A percentile compares a stretch with the other conserved stretches of the same genome.
Evolutionary conservation across 2,113 vertebrate species (phyloP).

Genomic region (Lasiurus cinereus): DNA sequence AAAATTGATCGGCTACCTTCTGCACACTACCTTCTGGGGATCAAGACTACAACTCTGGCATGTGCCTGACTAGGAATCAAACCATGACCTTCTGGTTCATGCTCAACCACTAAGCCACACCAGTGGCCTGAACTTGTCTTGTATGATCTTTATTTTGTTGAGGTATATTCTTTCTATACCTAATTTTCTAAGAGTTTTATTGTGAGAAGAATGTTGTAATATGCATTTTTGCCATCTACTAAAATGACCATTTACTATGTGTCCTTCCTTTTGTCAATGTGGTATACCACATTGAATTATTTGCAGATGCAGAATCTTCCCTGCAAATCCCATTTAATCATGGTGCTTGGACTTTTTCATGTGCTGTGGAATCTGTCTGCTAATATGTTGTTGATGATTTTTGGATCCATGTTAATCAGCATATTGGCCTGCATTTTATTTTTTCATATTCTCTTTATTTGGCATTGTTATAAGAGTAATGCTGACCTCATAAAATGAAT

Average conservation of each 20-base stretch:
- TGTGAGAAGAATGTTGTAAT: background rate
- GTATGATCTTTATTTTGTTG: background rate
- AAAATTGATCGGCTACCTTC: no score
- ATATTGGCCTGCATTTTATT: background rate
- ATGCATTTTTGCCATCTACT: background rate
- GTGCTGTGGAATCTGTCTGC: background rate
- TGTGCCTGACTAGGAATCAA: no score
- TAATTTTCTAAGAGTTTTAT: background rate
- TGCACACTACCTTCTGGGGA: no score
- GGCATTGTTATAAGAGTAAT: background rate
- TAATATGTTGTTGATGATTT: background rate
- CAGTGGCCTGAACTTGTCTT: background rate
- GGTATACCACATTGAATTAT: background rate
- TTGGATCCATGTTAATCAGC: background rate
- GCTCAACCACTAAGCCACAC: no score
- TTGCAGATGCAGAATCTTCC: background rate
- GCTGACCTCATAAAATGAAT: background rate
- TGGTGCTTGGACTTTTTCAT: background rate
- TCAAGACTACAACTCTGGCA: no score
- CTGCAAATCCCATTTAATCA: background rate
- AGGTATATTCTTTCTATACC: background rate
- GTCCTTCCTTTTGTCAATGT: background rate
- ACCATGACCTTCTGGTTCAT: no score
- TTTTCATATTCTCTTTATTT: background rate
- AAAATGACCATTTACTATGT: background rate